Evolutionary conservation across 2,797 vertebrate genomes (phyloP).

Genomic region (Carduelis carduelis): DNA sequence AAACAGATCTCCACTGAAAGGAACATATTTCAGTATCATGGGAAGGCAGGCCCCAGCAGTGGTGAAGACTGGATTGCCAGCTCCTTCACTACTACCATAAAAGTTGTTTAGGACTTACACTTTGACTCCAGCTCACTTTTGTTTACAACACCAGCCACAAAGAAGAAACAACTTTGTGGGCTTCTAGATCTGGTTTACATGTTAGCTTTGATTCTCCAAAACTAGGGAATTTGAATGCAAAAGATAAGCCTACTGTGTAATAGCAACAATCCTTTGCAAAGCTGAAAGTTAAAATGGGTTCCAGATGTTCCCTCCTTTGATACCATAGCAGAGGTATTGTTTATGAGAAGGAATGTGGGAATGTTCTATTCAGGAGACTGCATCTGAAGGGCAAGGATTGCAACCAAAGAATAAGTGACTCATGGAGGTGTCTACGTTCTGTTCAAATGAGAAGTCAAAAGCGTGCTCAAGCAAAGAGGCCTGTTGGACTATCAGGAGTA

Average conservation of each 20-base stretch:
- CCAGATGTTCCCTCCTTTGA: conserved; percentile 56
- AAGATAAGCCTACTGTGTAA: conserved; percentile 52
- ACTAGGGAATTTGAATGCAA: conserved; percentile 36
- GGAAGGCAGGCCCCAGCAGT: conserved; percentile 39
- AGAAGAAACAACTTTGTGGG: conserved; percentile 32
- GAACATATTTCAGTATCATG: conserved; percentile 33
- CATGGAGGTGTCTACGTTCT: conserved; percentile 23
- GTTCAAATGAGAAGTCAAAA: neutral
- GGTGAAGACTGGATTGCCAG: conserved; percentile 14
- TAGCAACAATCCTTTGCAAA: conserved; percentile 42
- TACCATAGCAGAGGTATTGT: conserved; percentile 51
- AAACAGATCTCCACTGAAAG: conserved; percentile 71
- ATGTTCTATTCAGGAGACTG: conserved; percentile 55
- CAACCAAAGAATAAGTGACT: conserved; percentile 70
- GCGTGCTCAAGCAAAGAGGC: neutral
- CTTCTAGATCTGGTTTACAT: conserved; percentile 10
- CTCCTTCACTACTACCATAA: conserved; percentile 12
- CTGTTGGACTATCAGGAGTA: neutral
- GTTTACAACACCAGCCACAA: conserved; percentile 65
- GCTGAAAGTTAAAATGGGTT: conserved; percentile 60
- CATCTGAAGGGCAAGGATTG: conserved; percentile 44
- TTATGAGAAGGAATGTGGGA: conserved; percentile 41
- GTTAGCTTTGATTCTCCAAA: conserved; percentile 25
- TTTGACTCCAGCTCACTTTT: conserved; percentile 34
- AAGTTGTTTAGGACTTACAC: conserved; percentile 15